These are phyloP conservation scores for Chaenocephalus aceratus DNA, from an alignment of 2,113 vertebrate genomes.

Conservation along the genomic window DNA sequence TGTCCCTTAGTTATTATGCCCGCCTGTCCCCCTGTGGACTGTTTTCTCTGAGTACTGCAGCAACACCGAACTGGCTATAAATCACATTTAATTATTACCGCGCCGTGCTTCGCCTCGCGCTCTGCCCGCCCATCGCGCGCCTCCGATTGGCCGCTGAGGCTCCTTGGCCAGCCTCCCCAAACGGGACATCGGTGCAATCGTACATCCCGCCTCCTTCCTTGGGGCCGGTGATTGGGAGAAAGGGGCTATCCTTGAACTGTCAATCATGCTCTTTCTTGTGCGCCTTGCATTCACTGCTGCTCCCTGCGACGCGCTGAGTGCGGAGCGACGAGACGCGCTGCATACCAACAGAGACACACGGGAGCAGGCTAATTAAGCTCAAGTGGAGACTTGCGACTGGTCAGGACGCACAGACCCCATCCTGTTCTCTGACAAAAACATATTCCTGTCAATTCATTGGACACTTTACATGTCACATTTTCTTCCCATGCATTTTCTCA, in stretches of 20 bases:
- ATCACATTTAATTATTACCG: slow-evolving; percentile 83
- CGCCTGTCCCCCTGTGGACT: slow-evolving; percentile 64
- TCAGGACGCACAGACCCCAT: slow-evolving; percentile 56
- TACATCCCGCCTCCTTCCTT: slow-evolving; percentile 72
- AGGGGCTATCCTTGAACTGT: slow-evolving; percentile 75
- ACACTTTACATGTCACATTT: slow-evolving; percentile 32
- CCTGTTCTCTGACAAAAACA: slow-evolving; percentile 28
- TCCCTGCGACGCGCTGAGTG: slow-evolving; percentile 79
- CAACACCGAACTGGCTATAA: slow-evolving; percentile 80
- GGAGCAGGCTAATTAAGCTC: slow-evolving; percentile 55
- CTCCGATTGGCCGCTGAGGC: slow-evolving; percentile 66
- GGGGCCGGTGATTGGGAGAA: slow-evolving; percentile 73
- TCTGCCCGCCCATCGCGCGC: slow-evolving; percentile 59
- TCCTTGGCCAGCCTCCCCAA: slow-evolving; percentile 55
- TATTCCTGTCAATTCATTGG: slow-evolving; percentile 34
- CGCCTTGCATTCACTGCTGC: slow-evolving; percentile 70
- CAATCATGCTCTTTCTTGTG: slow-evolving; percentile 76
- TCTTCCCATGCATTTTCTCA: slow-evolving; percentile 19
- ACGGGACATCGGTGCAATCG: slow-evolving; percentile 46
- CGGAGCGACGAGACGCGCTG: slow-evolving; percentile 78
- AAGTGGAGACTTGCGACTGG: slow-evolving; percentile 41
- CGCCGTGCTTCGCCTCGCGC: slow-evolving; percentile 54
- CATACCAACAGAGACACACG: slow-evolving; percentile 76
- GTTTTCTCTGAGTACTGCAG: slow-evolving; percentile 81
- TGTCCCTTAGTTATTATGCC: slow-evolving; percentile 62